Percentiles rank a stretch among this genome's conserved stretches.
These are phyloP conservation scores for Daubentonia madagascariensis DNA, from an alignment of 2,113 vertebrate genomes.

Conservation along the genomic window DNA sequence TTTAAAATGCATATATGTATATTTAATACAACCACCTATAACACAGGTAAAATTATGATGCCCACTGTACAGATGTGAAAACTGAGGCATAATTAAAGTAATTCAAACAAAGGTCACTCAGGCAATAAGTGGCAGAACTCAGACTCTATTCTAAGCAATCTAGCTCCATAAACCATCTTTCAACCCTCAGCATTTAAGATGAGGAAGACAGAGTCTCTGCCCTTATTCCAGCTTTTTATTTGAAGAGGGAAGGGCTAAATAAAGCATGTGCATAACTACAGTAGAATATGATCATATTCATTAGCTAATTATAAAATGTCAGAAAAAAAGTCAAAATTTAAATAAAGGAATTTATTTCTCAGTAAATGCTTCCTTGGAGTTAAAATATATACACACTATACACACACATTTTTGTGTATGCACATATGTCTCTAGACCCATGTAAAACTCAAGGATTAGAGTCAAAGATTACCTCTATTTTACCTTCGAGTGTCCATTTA, in stretches of 20 bases:
- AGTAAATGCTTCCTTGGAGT: not conserved
- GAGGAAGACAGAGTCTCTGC: not conserved
- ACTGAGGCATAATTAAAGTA: not conserved
- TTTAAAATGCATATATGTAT: not conserved
- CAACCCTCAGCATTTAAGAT: not conserved
- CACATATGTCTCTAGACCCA: not conserved
- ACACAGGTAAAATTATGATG: not conserved
- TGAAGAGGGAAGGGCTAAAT: not conserved
- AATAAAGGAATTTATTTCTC: not conserved
- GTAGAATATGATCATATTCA: not conserved
- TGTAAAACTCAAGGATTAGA: not conserved
- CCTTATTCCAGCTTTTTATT: not conserved
- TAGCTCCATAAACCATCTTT: not conserved
- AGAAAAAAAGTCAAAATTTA: not conserved
- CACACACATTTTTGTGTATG: not conserved
- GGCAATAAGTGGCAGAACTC: not conserved
- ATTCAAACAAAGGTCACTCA: not conserved
- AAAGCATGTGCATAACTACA: not conserved
- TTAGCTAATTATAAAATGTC: not conserved
- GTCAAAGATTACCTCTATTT: not conserved
- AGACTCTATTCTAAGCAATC: not conserved
- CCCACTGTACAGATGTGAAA: not conserved
- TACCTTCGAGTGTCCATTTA: not conserved
- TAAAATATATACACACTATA: not conserved
- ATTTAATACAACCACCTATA: not conserved